These are phyloP conservation scores for Picus viridis DNA, from an alignment of 2,797 vertebrate genomes.

Conservation along the genomic window DNA sequence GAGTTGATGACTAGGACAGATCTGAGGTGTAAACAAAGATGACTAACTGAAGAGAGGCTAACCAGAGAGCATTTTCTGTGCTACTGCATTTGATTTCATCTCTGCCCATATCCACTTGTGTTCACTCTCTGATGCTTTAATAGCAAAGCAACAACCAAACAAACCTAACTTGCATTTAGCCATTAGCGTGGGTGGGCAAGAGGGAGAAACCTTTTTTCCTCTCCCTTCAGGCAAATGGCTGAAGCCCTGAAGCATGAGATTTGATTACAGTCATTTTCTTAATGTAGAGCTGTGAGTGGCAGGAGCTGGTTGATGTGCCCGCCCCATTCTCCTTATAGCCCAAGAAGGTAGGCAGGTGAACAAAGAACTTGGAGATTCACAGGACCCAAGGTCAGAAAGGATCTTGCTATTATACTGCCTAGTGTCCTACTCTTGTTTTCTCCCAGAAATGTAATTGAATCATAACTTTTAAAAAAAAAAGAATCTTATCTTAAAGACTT, in stretches of 20 bases:
- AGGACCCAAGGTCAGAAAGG: slow-evolving; percentile 26
- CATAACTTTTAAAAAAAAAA: background rate
- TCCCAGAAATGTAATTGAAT: slow-evolving; percentile 51
- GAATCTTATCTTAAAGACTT: slow-evolving; percentile 68
- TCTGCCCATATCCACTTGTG: background rate
- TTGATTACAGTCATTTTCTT: slow-evolving; percentile 47
- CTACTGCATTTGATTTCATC: background rate
- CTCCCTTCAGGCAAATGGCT: background rate
- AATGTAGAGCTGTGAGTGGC: background rate
- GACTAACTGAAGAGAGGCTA: background rate
- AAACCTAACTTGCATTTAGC: background rate
- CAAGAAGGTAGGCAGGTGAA: background rate
- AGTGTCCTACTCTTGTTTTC: slow-evolving; percentile 14
- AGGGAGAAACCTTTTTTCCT: background rate
- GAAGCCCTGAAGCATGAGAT: background rate
- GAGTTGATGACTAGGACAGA: background rate
- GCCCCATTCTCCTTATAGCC: background rate
- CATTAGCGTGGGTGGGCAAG: background rate
- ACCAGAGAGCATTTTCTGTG: background rate
- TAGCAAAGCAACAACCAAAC: background rate
- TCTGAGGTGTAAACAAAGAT: background rate
- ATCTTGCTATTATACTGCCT: background rate
- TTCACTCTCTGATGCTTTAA: slow-evolving; percentile 15
- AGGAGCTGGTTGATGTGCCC: background rate
- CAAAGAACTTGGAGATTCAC: background rate